Percentiles rank a stretch among this genome's conserved stretches.
phyloP scores from a whole-genome alignment of 2,888 invertebrate genomes.

The Phalangium opilio region DNA sequence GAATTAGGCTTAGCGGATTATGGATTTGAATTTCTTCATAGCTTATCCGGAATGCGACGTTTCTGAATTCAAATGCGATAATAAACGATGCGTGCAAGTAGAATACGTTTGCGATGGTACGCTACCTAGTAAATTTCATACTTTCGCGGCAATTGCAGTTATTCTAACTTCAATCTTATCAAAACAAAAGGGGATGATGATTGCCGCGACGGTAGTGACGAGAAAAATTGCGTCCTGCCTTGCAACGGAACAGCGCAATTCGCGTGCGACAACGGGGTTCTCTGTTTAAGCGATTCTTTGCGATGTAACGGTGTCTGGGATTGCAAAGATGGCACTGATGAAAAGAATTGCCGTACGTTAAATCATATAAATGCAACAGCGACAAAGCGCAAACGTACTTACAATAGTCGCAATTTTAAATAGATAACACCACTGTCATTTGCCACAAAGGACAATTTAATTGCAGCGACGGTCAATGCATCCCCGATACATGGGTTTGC shows the following conservation, averaged over 20 bases:
- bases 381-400: no score
- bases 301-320: conserved; percentile 31
- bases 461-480: conserved; percentile 27
- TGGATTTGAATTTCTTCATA: conserved; percentile 23
- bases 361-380: neutral
- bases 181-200: conserved; percentile 38
- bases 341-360: conserved; percentile 26
- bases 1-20: neutral
- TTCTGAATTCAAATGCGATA: conserved; percentile 54
- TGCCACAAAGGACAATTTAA: conserved; percentile 22
- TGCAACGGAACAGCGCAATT: conserved; percentile 35
- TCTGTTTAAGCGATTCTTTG: conserved; percentile 32
- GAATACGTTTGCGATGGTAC: conserved; percentile 51
- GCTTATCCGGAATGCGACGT: conserved; percentile 38
- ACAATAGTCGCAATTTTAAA: neutral
- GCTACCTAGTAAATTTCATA: no score
- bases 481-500: conserved; percentile 23
- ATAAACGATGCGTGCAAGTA: conserved; percentile 51
- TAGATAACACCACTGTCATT: conserved; percentile 1
- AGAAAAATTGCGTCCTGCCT: conserved; percentile 40
- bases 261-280: conserved; percentile 38
- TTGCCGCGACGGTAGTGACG: conserved; percentile 54
- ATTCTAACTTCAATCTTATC: no score
- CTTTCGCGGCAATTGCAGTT: no score
- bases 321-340: conserved; percentile 33